Evolutionary conservation across 2,888 invertebrate genomes (phyloP).

Genomic region (Chrysolina haemoptera): DNA sequence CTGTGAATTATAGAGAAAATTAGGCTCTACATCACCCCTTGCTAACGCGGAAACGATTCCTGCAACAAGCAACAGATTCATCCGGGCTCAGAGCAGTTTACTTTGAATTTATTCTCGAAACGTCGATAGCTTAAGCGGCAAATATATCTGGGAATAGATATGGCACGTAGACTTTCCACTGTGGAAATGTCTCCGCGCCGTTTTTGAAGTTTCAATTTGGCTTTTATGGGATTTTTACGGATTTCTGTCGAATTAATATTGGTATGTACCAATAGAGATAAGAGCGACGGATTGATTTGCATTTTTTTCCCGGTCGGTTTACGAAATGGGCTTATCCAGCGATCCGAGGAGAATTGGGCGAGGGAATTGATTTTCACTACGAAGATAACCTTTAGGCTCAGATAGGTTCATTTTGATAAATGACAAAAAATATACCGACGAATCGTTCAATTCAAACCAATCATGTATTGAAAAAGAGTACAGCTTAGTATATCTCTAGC

Average conservation of each 20-base stretch:
- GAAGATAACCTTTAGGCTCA: too few species aligned
- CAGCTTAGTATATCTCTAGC: too few species aligned
- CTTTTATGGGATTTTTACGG: slow-evolving; percentile 52
- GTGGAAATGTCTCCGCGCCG: slow-evolving; percentile 35
- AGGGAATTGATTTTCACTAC: not conserved
- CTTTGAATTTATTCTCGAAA: slow-evolving; percentile 56
- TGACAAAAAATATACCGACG: too few species aligned
- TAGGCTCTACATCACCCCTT: not conserved
- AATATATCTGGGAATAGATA: slow-evolving; percentile 51
- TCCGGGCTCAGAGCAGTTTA: slow-evolving; percentile 53
- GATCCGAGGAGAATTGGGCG: not conserved
- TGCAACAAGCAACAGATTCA: slow-evolving; percentile 45
- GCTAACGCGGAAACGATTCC: slow-evolving; percentile 41
- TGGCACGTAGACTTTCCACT: slow-evolving; percentile 50
- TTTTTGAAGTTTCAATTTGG: slow-evolving; percentile 57
- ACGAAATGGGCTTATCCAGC: not conserved
- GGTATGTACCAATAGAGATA: slow-evolving; percentile 51
- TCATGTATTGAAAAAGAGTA: too few species aligned
- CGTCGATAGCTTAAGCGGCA: slow-evolving; percentile 51
- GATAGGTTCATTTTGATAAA: too few species aligned
- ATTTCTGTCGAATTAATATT: slow-evolving; percentile 47
- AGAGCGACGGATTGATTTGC: slow-evolving; percentile 44
- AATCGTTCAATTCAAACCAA: too few species aligned
- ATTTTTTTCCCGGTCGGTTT: slow-evolving; percentile 32
- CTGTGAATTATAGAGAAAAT: not conserved